Conservation (phyloP, 2,113 vertebrate genomes). For the Peromyscus leucopus region DNA sequence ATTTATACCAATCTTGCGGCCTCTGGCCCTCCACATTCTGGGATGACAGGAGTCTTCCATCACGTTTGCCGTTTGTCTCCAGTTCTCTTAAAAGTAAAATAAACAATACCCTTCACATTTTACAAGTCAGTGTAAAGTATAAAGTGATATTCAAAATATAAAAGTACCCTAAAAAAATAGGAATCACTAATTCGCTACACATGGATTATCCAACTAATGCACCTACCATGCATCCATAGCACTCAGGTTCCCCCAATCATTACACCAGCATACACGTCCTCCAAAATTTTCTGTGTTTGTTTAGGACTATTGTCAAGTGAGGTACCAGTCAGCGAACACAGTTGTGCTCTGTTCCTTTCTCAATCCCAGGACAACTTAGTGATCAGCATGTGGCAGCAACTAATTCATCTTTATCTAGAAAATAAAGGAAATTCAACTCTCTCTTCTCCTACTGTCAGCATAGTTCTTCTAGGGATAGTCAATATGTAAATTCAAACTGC, state of each 20-base stretch:
- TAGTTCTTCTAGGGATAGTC: constrained; percentile 10
- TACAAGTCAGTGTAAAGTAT: not conserved
- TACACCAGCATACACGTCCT: no score
- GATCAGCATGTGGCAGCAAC: not conserved
- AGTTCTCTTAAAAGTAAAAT: constrained; percentile 19
- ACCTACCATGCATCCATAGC: not conserved
- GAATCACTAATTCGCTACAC: not conserved
- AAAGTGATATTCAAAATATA: not conserved
- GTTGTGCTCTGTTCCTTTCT: not conserved
- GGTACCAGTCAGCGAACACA: not conserved
- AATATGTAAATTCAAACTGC: constrained; percentile 48
- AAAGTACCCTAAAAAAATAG: not conserved
- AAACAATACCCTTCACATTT: not conserved
- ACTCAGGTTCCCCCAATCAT: not conserved
- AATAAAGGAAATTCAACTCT: constrained; percentile 21
- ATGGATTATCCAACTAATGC: not conserved
- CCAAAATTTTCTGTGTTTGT: not conserved
- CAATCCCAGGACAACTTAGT: not conserved
- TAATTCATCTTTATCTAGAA: not conserved
- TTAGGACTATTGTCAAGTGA: not conserved
- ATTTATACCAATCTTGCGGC: not conserved
- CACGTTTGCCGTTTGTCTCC: not conserved
- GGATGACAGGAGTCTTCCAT: not conserved
- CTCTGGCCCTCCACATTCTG: not conserved
- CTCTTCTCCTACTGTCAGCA: not conserved